These are phyloP conservation scores for Fregata magnificens DNA, from an alignment of 2,113 vertebrate genomes.

Conservation along the genomic window DNA sequence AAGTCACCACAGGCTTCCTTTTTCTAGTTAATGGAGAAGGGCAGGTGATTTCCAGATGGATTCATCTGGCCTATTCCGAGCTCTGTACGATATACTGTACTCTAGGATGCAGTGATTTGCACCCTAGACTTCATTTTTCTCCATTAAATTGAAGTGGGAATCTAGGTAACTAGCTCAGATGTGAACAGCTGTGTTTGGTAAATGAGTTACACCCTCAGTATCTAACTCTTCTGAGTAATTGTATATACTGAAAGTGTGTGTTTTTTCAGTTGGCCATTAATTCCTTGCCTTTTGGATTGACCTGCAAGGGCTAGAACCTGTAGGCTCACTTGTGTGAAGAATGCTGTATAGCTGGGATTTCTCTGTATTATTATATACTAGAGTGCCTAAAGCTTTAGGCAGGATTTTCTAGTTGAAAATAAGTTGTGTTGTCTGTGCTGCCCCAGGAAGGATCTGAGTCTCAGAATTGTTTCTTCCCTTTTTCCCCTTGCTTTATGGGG, in stretches of 20 bases:
- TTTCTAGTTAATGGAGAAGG: background rate
- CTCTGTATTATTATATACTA: background rate
- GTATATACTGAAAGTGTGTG: background rate
- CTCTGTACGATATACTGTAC: background rate
- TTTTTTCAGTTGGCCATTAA: background rate
- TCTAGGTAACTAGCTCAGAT: background rate
- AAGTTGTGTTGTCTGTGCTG: background rate
- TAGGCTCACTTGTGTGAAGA: background rate
- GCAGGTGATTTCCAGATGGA: background rate
- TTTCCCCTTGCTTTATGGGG: background rate
- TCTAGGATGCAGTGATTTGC: background rate
- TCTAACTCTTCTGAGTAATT: background rate
- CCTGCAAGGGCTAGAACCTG: background rate
- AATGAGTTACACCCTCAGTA: background rate
- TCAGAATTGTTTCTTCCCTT: background rate
- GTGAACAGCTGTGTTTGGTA: background rate
- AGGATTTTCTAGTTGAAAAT: background rate
- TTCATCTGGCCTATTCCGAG: background rate
- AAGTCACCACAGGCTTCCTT: background rate
- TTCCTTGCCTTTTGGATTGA: background rate
- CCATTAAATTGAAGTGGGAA: background rate
- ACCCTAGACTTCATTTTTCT: background rate
- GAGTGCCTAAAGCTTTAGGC: conserved; percentile 14
- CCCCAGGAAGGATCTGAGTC: background rate
- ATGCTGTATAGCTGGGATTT: background rate